Base-by-base conservation (phyloP, 2,797 vertebrate species). In the Danio choprae region DNA sequence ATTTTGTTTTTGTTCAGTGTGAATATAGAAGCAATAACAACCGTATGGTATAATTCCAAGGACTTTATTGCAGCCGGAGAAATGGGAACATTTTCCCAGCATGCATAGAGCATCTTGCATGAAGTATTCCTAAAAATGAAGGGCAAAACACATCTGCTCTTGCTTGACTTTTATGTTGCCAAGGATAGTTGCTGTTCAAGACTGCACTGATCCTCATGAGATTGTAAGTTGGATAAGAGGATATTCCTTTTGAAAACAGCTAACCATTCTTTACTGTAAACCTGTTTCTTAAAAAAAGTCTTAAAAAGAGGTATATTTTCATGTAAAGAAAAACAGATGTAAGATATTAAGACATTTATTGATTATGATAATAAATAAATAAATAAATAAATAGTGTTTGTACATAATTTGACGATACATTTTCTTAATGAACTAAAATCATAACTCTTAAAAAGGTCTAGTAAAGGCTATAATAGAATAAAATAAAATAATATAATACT, bases 111-210 rank as follows among this genome's bases (percentile, higher is more conserved):
- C 41, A 77, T 51, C 53, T 60, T 69, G 53, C 7, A 10, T 69
- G 43, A 56, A 46, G 48, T 18, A 68, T 36, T 77, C 64, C 43
- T 40, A 69, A 50, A 48, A 78, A 29, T 46, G 18, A 78, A 40
- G 11, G 6, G n/a, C 16, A 48, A 59, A 68, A 69, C 48, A 41
- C 12, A 55, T 76, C 74, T 76, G 48, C 18, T 41, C 44, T 22
- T 40, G 16, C 10, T 20, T 41, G 55, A 78, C 74, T 67, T 77
- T 56, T 29, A 58, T 58, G 40, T 58, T 46, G 51, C 63, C 67
- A 15, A 58, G 10, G 7, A 67, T 15, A 76, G 20, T 36, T 55
- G 50, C 38, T 70, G 63, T 43, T 65, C 6, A 44, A 53, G 38
- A 75, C 7, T 64, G 36, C n/a, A 41, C 46, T 22, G 46, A 58